Percentiles rank a stretch among this genome's conserved stretches.
These are phyloP conservation scores for Endotricha flammealis DNA, from an alignment of 2,888 invertebrate species.

Conservation along the genomic window DNA sequence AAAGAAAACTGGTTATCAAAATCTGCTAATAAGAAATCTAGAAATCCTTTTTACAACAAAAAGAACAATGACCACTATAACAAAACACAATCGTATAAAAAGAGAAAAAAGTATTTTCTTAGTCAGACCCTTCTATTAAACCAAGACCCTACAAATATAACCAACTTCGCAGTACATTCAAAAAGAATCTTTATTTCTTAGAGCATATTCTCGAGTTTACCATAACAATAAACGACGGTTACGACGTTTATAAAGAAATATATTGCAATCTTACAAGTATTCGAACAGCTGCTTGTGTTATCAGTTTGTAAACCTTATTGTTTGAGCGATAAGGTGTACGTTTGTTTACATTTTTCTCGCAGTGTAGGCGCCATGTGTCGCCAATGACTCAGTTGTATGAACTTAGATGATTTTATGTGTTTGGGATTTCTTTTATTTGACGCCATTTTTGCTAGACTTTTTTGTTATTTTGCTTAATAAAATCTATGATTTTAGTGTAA, in stretches of 20 bases:
- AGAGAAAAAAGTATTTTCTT: conserved; percentile 15
- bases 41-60: conserved; percentile 7
- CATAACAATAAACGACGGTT: conserved; percentile 1
- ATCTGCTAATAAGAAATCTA: conserved; percentile 3
- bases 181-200: conserved; percentile 6
- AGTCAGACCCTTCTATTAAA: conserved; percentile 20
- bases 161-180: not conserved
- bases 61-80: conserved; percentile 5
- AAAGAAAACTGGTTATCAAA: conserved; percentile 2
- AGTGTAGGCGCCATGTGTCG: conserved; percentile 25
- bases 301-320: conserved; percentile 22
- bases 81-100: conserved; percentile 7
- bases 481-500: too few species aligned
- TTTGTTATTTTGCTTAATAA: conserved; percentile 5
- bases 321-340: conserved; percentile 16
- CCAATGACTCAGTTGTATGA: conserved; percentile 26
- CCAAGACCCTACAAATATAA: conserved; percentile 13
- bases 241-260: conserved; percentile 2
- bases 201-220: conserved; percentile 8
- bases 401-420: conserved; percentile 22
- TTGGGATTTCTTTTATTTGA: conserved; percentile 19
- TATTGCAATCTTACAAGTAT: conserved; percentile 9
- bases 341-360: conserved; percentile 18
- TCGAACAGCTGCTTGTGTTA: conserved; percentile 19
- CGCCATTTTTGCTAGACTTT: conserved; percentile 18